phyloP scores from a whole-genome alignment of 2,888 invertebrate genomes.

The Limnephilus auricula region DNA sequence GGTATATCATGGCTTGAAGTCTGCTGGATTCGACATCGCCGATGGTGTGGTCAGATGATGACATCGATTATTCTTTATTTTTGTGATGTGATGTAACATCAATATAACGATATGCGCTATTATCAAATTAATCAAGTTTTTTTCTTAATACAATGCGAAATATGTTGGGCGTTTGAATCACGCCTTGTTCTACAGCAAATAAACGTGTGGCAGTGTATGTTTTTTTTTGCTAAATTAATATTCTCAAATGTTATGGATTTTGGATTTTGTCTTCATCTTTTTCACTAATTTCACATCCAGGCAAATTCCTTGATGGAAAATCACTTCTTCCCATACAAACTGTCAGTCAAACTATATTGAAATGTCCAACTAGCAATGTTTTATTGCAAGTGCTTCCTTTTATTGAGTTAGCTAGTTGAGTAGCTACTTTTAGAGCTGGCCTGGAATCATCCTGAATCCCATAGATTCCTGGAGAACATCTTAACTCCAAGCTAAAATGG shows the following conservation, averaged over 20 bases:
- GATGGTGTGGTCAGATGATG: constrained; percentile 10
- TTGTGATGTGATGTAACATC: not conserved
- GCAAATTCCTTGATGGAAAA: too few relatives aligned
- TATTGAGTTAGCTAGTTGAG: too few relatives aligned
- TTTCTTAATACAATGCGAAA: not conserved
- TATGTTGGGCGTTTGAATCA: not conserved
- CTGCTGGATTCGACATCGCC: not conserved
- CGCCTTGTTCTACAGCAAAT: not conserved
- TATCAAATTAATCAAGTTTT: constrained; percentile 12
- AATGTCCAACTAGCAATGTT: too few relatives aligned
- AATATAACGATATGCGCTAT: not conserved
- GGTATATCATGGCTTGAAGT: not conserved
- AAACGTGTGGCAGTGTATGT: not conserved
- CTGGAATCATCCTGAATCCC: not conserved
- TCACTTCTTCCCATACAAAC: not conserved
- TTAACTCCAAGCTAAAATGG: too few relatives aligned
- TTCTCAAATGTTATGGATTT: not conserved
- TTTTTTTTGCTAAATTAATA: not conserved
- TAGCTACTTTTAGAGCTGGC: too few relatives aligned
- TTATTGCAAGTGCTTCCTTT: too few relatives aligned
- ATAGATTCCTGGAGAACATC: not conserved
- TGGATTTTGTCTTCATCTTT: too few relatives aligned
- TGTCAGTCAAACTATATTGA: not conserved
- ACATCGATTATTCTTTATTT: constrained; percentile 22
- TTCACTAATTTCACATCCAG: too few relatives aligned